Base-by-base conservation (phyloP, 2,113 vertebrate species). In the Labeo rohita region DNA sequence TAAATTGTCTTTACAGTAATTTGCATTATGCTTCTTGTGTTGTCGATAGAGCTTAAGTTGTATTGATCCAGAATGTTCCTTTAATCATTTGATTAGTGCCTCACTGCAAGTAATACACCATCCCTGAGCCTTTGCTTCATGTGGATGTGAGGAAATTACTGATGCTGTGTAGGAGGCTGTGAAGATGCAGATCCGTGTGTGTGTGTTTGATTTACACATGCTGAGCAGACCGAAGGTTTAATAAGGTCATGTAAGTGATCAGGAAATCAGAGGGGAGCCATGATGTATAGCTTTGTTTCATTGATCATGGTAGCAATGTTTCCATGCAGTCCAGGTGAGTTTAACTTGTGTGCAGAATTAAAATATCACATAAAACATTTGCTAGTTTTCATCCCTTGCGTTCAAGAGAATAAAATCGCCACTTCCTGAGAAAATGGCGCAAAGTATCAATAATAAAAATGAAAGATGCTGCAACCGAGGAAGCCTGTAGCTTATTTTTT, bases 161-260 rank as follows among this genome's bases (percentile, higher is more conserved):
- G 78, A 49, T 80, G n/a, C n/a, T 2, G 39, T 65, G 50, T 36
- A 78, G 23, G 47, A 36, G 50, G 36, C 45, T 13, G 45, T 34
- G 39, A 80, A 23, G 43, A 65, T 9, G 79, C 43, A 34, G 59
- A 28, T 65, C 12, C 16, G n/a, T 65, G 56, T 47, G 16, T 70
- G 2, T 74, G n/a, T 13, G 72, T 75, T 45, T 75, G 72, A 80
- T 65, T 3, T 66, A 8, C 61, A 28, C 79, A 80, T 80, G 59
- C 59, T 80, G 77, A 23, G n/a, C 43, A 47, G n/a, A 70, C 47
- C 52, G 28, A 18, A 70, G 23, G 28, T 18, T 80, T 80, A 80
- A 80, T 80, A 70, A 70, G 23, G 61, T 68, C 47, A 66, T 70
- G 63, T 36, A 82, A 82, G 63, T 68, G 80, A 21, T 52, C 63